Percentiles rank a stretch among this genome's conserved stretches.
phyloP scores from a whole-genome alignment of 2,797 vertebrate genomes.

The Amazonetta brasiliensis region DNA sequence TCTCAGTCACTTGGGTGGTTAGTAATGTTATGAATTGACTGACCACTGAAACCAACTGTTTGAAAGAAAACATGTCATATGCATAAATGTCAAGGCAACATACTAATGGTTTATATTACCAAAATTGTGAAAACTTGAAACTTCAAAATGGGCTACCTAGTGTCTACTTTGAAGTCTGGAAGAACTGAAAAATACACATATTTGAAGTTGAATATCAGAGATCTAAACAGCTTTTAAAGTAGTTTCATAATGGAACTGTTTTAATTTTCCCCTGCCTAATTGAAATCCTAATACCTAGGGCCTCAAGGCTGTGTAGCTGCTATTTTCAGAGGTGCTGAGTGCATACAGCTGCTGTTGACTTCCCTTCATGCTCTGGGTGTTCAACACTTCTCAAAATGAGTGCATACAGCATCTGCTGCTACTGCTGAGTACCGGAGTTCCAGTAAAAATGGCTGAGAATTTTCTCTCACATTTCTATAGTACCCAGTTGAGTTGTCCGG shows the following conservation, averaged over 20 bases:
- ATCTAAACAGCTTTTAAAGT: neutral
- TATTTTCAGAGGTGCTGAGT: constrained; percentile 28
- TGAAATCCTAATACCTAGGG: neutral
- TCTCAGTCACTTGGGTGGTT: neutral
- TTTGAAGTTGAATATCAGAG: neutral
- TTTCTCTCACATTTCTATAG: neutral
- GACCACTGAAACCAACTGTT: neutral
- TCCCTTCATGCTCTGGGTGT: neutral
- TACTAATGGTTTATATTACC: neutral
- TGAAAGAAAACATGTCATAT: neutral
- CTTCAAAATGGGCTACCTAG: neutral
- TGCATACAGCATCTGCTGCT: neutral
- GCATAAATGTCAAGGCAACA: neutral
- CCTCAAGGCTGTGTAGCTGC: neutral
- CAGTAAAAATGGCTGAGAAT: neutral
- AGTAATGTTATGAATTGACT: neutral
- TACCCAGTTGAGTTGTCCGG: neutral
- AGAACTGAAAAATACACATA: neutral
- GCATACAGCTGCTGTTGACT: constrained; percentile 18
- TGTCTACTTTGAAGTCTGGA: neutral
- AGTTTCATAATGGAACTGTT: neutral
- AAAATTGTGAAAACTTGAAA: neutral
- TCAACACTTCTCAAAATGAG: neutral
- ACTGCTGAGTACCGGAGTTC: neutral
- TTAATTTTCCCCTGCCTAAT: neutral